Conservation (phyloP, 2,797 vertebrate genomes). For the Crocidura indochinensis region DNA sequence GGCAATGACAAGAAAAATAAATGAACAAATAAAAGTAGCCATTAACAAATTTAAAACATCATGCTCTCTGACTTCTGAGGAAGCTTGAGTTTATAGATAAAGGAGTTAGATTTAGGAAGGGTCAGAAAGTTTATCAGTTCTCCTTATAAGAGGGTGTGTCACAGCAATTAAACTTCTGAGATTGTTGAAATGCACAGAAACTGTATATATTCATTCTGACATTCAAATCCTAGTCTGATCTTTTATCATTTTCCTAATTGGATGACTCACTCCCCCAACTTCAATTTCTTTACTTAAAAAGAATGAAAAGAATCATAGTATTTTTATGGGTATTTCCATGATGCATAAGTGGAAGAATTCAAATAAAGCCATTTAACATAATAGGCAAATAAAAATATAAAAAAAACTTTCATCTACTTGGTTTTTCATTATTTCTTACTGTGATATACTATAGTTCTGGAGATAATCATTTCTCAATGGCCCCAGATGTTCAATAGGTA, state of each 20-base stretch:
- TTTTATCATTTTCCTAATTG: background rate
- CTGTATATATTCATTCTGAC: rapidly evolving
- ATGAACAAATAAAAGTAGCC: background rate
- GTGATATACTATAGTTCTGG: background rate
- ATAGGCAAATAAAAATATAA: background rate
- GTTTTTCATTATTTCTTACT: conserved; percentile 38
- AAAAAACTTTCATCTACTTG: background rate
- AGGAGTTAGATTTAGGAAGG: background rate
- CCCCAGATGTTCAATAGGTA: background rate
- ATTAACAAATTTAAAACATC: conserved; percentile 8
- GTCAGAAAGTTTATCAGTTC: background rate
- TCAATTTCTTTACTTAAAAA: background rate
- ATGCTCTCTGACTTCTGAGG: conserved; percentile 4
- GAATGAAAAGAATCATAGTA: background rate
- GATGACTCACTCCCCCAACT: background rate
- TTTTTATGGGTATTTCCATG: background rate
- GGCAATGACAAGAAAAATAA: background rate
- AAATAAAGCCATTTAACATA: conserved; percentile 24
- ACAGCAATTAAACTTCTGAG: background rate
- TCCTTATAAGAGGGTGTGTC: background rate
- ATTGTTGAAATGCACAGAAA: rapidly evolving
- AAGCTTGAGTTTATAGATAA: background rate
- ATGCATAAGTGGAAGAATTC: conserved; percentile 15
- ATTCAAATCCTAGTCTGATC: background rate
- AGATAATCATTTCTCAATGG: background rate